These are phyloP conservation scores for Platycheirus albimanus DNA, from an alignment of 2,888 invertebrate genomes.

Conservation along the genomic window DNA sequence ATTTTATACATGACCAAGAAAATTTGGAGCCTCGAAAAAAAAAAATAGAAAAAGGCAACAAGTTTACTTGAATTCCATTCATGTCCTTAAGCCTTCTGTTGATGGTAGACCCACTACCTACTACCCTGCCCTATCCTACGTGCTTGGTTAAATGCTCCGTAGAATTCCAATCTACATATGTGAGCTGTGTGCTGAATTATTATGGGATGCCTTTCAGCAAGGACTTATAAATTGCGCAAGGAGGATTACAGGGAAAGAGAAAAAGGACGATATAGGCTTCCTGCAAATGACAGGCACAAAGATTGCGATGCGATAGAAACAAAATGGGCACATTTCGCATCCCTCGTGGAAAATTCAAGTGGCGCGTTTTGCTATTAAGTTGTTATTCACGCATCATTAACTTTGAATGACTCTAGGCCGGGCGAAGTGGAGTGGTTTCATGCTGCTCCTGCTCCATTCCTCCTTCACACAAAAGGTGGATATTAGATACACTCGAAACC, in stretches of 20 bases:
- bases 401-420: slow-evolving; percentile 58
- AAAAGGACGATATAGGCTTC: not conserved
- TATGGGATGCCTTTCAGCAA: slow-evolving; percentile 41
- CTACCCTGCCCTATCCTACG: slow-evolving; percentile 34
- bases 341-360: slow-evolving; percentile 59
- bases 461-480: not conserved
- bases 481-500: not conserved
- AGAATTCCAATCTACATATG: slow-evolving; percentile 34
- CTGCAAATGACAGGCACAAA: slow-evolving; percentile 13
- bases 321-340: slow-evolving; percentile 53
- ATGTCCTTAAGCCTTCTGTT: slow-evolving; percentile 13
- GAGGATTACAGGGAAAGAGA: slow-evolving; percentile 19
- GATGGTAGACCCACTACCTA: too few species aligned
- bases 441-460: slow-evolving; percentile 1
- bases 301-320: slow-evolving; percentile 29
- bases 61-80: slow-evolving; percentile 63
- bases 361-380: slow-evolving; percentile 69
- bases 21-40: not conserved
- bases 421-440: too few species aligned
- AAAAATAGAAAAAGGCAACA: slow-evolving; percentile 54
- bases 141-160: slow-evolving; percentile 45
- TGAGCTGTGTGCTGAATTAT: slow-evolving; percentile 29
- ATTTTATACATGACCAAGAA: slow-evolving; percentile 16
- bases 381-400: slow-evolving; percentile 71
- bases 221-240: slow-evolving; percentile 14